Conservation (phyloP, 2,888 invertebrate species). For the Drosophila incognita region DNA sequence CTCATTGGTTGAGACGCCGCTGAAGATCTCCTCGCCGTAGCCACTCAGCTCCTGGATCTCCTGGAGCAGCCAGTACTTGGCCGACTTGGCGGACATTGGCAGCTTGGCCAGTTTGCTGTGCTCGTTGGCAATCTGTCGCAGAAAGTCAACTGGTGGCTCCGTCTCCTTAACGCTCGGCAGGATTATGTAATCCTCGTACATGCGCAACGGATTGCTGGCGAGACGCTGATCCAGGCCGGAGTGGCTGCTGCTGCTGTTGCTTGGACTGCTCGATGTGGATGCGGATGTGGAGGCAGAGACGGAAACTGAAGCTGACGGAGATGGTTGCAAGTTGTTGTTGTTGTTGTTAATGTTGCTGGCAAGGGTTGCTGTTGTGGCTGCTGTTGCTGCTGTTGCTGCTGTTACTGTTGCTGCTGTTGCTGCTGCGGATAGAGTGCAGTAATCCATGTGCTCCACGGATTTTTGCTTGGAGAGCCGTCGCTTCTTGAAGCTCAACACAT, state of each 20-base stretch:
- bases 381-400: neutral
- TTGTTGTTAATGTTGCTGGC: slow-evolving; percentile 1
- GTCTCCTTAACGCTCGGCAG: slow-evolving; percentile 51
- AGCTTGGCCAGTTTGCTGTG: slow-evolving; percentile 85
- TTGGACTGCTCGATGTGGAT: slow-evolving; percentile 54
- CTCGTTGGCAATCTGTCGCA: slow-evolving; percentile 83
- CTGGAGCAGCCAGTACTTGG: slow-evolving; percentile 93
- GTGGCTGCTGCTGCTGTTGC: slow-evolving; percentile 64
- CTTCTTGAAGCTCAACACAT: slow-evolving; percentile 83
- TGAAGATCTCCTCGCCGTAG: slow-evolving; percentile 92
- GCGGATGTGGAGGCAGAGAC: slow-evolving; percentile 39
- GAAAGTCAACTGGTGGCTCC: slow-evolving; percentile 81
- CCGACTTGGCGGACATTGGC: slow-evolving; percentile 90
- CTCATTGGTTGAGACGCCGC: slow-evolving; percentile 87
- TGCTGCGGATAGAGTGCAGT: slow-evolving; percentile 36
- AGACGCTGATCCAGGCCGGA: slow-evolving; percentile 65
- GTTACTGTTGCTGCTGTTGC: slow-evolving; percentile 9
- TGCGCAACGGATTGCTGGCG: slow-evolving; percentile 76
- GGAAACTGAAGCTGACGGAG: slow-evolving; percentile 53
- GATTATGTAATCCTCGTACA: slow-evolving; percentile 83
- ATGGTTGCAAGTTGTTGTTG: slow-evolving; percentile 42
- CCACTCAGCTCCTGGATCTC: slow-evolving; percentile 92
- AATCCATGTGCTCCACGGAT: slow-evolving; percentile 83
- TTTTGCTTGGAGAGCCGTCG: slow-evolving; percentile 84
- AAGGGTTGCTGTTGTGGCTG: slow-evolving; percentile 15